A percentile compares a stretch with the other conserved stretches of the same genome.
Evolutionary conservation across 2,797 vertebrate species (phyloP).

Genomic region (Gephyroberyx darwinii): DNA sequence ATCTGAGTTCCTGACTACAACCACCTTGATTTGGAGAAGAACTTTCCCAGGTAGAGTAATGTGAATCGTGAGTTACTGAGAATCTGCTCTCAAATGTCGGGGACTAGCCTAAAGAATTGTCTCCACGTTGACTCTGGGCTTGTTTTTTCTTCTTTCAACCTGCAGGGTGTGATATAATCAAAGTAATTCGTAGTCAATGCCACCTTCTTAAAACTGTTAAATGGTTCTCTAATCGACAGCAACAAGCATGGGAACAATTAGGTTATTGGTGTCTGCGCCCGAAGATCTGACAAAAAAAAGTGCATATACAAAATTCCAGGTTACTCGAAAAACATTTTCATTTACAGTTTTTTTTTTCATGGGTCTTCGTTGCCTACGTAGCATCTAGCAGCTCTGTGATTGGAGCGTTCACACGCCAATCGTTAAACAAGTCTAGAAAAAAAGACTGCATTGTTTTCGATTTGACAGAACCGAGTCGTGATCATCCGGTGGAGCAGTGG

Average conservation of each 20-base stretch:
- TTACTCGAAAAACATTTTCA: no score
- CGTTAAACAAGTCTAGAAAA: slow-evolving; percentile 53
- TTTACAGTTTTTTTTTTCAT: background rate
- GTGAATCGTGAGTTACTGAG: no score
- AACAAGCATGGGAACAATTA: background rate
- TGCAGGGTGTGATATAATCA: slow-evolving; percentile 64
- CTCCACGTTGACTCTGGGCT: background rate
- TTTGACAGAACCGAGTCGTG: slow-evolving; percentile 78
- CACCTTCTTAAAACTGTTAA: background rate
- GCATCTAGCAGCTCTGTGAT: slow-evolving; percentile 46
- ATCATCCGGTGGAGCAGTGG: slow-evolving; percentile 74
- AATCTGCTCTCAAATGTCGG: no score
- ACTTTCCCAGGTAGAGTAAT: no score
- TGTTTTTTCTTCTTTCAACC: slow-evolving; percentile 44
- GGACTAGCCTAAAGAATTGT: no score
- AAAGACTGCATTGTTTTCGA: slow-evolving; percentile 64
- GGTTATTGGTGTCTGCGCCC: no score
- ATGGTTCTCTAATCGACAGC: background rate
- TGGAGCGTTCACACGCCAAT: slow-evolving; percentile 66
- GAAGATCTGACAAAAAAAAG: no score
- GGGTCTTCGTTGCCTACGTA: background rate
- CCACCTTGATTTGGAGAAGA: no score
- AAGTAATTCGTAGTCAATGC: slow-evolving; percentile 5
- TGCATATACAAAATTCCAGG: background rate
- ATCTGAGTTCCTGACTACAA: background rate